phyloP scores from a whole-genome alignment of 2,888 invertebrate genomes.

The Hoplodrina blanda region DNA sequence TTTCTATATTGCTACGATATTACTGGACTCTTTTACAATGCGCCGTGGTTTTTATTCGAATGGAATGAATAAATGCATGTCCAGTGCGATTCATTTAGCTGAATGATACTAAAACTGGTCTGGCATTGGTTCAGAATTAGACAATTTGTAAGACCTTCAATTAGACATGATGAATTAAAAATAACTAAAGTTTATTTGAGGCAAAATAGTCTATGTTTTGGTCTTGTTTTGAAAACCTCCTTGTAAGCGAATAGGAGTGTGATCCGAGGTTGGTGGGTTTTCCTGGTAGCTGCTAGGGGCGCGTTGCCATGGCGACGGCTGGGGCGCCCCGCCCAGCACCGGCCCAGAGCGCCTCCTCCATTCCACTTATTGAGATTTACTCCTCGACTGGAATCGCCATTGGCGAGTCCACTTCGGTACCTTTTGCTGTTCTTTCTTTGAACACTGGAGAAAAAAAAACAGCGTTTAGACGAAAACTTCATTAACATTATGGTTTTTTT shows the following conservation, averaged over 20 bases:
- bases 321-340: slow-evolving; percentile 83
- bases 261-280: slow-evolving; percentile 64
- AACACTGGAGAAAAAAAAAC: slow-evolving; percentile 22
- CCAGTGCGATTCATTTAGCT: slow-evolving; percentile 34
- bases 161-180: slow-evolving; percentile 21
- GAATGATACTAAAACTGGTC: slow-evolving; percentile 40
- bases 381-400: slow-evolving; percentile 76
- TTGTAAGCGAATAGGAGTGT: slow-evolving; percentile 58
- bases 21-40: slow-evolving; percentile 72
- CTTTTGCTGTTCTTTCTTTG: slow-evolving; percentile 52
- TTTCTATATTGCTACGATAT: slow-evolving; percentile 85
- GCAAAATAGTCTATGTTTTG: slow-evolving; percentile 32
- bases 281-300: slow-evolving; percentile 74
- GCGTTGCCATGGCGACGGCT: slow-evolving; percentile 85
- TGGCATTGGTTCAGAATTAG: slow-evolving; percentile 41
- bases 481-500: slow-evolving; percentile 4
- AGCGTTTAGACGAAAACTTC: slow-evolving; percentile 12
- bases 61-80: slow-evolving; percentile 56
- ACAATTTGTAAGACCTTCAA: slow-evolving; percentile 34
- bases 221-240: slow-evolving; percentile 46
- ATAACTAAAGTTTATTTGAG: slow-evolving; percentile 10
- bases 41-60: slow-evolving; percentile 63
- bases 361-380: slow-evolving; percentile 79
- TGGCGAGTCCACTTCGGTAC: slow-evolving; percentile 70
- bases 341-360: slow-evolving; percentile 73